Conservation (phyloP, 2,888 invertebrate species). For the Atethmia centrago region DNA sequence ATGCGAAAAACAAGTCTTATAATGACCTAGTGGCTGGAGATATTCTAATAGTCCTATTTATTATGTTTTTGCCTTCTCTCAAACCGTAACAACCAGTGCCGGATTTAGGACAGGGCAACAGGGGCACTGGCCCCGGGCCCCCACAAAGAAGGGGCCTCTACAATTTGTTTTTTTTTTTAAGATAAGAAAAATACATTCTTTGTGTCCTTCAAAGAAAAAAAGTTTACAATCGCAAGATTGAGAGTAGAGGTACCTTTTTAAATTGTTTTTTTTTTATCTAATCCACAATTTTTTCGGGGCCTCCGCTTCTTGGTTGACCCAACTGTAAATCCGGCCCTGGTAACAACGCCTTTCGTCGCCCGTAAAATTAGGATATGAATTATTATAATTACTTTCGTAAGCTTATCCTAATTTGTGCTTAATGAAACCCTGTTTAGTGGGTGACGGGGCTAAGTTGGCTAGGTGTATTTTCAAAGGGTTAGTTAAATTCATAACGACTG, state of each 20-base stretch:
- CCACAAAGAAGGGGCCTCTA: too few relatives aligned
- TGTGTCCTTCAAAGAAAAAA: too few relatives aligned
- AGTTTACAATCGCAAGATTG: too few relatives aligned
- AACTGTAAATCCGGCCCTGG: too few relatives aligned
- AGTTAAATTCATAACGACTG: conserved; percentile 41
- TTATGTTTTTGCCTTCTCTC: conserved; percentile 62
- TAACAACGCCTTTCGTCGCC: conserved; percentile 52
- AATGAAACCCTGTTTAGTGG: conserved; percentile 64
- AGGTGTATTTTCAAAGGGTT: conserved; percentile 40
- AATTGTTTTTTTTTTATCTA: too few relatives aligned
- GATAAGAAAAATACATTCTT: too few relatives aligned
- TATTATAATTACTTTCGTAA: conserved; percentile 71
- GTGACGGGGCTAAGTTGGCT: conserved; percentile 35
- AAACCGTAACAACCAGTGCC: conserved; percentile 63
- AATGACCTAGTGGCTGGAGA: conserved; percentile 63
- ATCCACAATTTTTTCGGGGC: too few relatives aligned
- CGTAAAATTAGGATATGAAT: conserved; percentile 71
- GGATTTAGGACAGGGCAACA: too few relatives aligned
- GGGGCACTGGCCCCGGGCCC: too few relatives aligned
- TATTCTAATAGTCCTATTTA: conserved; percentile 68
- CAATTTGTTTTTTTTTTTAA: too few relatives aligned
- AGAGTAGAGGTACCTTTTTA: too few relatives aligned
- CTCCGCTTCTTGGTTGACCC: too few relatives aligned
- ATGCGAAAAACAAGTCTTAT: conserved; percentile 68
- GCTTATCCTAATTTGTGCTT: conserved; percentile 61